Evolutionary conservation across 2,113 vertebrate species (phyloP), one percentile per base, ranked within the genome.

Genomic region (Xenus cinereus): DNA sequence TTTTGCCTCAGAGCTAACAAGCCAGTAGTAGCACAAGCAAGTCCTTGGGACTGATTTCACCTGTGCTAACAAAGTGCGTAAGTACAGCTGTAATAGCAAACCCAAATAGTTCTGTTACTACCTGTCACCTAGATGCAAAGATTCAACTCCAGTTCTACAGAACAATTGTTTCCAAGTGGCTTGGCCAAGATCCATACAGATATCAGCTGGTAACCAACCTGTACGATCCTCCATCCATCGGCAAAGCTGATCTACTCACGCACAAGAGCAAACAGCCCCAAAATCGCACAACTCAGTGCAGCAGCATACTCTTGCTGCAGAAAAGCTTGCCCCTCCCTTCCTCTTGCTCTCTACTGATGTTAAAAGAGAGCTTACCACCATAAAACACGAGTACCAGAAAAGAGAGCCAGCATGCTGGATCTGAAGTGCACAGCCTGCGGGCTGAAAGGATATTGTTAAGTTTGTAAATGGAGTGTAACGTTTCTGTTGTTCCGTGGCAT

Each of bases 221-320:
- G 32, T 27, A 15, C 45, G 43, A 26, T 21, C 62, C 41, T 48
- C 59, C 35, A 33, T 22, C 30, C 51, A 33, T 33, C 41, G 53
- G 16, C 35, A 82, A 48, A 79, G 66, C 56, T 66, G 16, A 37
- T 17, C 37, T 60, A 17, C 45, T 53, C 33, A 7, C 56, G 72
- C 45, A 12, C 45, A 73, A 27, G 46, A 75, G 28, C 7, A 1
- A 77, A 60, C n/a, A 51, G 14, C 27, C 12, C 21, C 10, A 67
- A 66, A n/a, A 23, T 19, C 21, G 4, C 1, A 2, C 18, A 64
- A 21, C 23, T 43, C 4, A 8, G 45, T 0, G 5, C 21, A 48
- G 35, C 37, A 75, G 19, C 32, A 17, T 8, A 26, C 11, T 10
- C 51, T n/a, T 59, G 15, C 23, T 4, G 5, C 41, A 39, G 18